Evolutionary conservation across 1,140 invertebrate genomes (phyloP), one percentile per base, ranked within the genome.

Genomic region (Solen grandis): DNA sequence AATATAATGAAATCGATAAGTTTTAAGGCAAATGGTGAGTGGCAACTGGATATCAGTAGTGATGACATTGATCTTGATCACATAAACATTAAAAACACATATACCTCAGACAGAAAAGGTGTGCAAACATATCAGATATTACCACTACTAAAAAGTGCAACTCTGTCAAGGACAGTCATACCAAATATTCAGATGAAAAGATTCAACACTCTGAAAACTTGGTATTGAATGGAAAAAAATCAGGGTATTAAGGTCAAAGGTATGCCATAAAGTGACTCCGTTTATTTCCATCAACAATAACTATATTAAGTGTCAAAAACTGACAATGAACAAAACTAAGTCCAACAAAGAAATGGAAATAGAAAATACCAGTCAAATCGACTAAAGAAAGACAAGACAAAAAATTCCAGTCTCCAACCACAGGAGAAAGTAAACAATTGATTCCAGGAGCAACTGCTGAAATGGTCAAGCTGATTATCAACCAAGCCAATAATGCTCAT

Each of bases 251-350:
- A 46, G 72, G 41, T 62, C 72, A n/a, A 33, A 29, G 16, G 25
- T 41, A 4, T 75, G 72, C 33, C 4, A 38, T 25, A 46, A 27
- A 41, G 35, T 63, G 2, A 33, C 52, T 3, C 25, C 16, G 29
- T 14, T 75, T 14, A 75, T 5, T 50, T 3, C 41, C 22, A 29
- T 41, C 1, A 50, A 2, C 8, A n/a, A 1, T 13, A 52, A 38
- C 8, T 75, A 59, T 22, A 75, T 19, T 27, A 41, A 25, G 38
- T 75, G 72, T 52, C 35, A 75, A 38, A 60, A 73, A 59, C 36
- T 73, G 69, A 73, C n/a, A n/a, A n/a, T n/a, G 52, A 22, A 27
- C 31, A 63, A 55, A 75, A 41, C 2, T n/a, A n/a, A n/a, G n/a
- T n/a, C n/a, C n/a, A n/a, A n/a, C n/a, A n/a, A n/a, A n/a, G n/a